A percentile compares a stretch with the other conserved stretches of the same genome.
Conservation (phyloP, 92 coral and sea anemone genomes). For the Montipora capitata region DNA sequence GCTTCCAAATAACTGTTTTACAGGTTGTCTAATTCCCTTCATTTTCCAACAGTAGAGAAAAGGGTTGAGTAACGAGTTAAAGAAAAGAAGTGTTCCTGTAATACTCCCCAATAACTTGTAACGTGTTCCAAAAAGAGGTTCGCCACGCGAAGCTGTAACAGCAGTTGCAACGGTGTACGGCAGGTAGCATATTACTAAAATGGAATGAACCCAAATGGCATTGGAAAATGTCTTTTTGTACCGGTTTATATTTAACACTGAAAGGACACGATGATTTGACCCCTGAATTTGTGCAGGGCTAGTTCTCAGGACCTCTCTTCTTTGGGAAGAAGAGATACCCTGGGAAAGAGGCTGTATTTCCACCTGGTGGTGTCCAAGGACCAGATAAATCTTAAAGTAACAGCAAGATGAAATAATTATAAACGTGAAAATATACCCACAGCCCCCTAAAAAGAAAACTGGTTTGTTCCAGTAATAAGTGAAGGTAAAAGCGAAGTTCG, state of each 20-base stretch:
- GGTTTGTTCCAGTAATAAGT: background rate
- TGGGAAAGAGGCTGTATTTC: background rate
- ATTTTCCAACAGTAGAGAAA: too few relatives aligned
- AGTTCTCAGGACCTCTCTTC: too few relatives aligned
- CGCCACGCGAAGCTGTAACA: background rate
- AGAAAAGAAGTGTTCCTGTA: background rate
- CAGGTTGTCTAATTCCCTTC: too few relatives aligned
- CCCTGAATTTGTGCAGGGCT: background rate
- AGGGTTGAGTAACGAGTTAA: too few relatives aligned
- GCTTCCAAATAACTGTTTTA: too few relatives aligned
- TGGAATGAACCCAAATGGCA: background rate
- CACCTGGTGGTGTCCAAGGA: background rate
- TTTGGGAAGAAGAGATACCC: background rate
- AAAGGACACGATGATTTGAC: background rate
- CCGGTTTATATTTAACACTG: background rate
- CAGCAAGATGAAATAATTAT: background rate
- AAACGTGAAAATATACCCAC: background rate
- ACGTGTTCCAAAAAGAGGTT: background rate
- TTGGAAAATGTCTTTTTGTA: background rate
- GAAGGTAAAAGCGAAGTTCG: background rate
- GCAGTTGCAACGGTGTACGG: background rate
- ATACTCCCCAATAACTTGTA: background rate
- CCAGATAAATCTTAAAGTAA: background rate
- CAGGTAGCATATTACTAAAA: background rate
- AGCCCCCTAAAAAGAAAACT: background rate